Evolutionary conservation across 1,140 invertebrate species (phyloP), one percentile per base, ranked within the genome.

Genomic region (Ctenoplectra terminalis): DNA sequence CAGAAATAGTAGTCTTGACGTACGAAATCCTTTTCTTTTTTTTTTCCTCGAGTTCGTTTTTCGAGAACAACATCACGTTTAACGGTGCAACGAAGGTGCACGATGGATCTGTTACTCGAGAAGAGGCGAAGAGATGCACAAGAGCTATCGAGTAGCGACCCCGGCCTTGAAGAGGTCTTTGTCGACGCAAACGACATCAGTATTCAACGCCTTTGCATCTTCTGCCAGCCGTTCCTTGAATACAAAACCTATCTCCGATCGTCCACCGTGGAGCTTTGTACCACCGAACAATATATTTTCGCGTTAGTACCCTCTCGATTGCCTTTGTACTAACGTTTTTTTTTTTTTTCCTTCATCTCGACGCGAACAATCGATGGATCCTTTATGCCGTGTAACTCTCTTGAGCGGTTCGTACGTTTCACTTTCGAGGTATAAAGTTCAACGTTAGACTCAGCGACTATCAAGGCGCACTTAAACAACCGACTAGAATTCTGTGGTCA

Each of bases 131-230:
- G 54, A 43, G 73, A 56, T 72, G 81, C 81, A 84, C 79, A 81
- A 84, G 40, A 52, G 54, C 20, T 84, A 73, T 83, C 78, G 87
- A 87, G 82, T 87, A 86, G 83, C 85, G 87, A 89, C 88, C 83
- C 86, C 90, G 89, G 86, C 91, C 91, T 92, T 92, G 91, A 86
- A 91, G 87, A 90, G 90, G 90, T 92, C 90, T 92, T 91, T 90
- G 90, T 91, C 87, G 87, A 90, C 89, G 83, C 83, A 69, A 79
- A 81, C 76, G 66, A 20, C 89, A 91, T 92, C 88, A 89, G 88
- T 91, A 92, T 92, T 92, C 91, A 81, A 90, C 90, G 89, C 90
- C 88, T 86, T 91, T 88, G 85, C 90, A 88, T 91, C 83, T 91
- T 85, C 87, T 86, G 50, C 78, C 85, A 69, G 75, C 83, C 88